phyloP scores from a whole-genome alignment of 2,888 invertebrate species.

The Campoletis raptor region DNA sequence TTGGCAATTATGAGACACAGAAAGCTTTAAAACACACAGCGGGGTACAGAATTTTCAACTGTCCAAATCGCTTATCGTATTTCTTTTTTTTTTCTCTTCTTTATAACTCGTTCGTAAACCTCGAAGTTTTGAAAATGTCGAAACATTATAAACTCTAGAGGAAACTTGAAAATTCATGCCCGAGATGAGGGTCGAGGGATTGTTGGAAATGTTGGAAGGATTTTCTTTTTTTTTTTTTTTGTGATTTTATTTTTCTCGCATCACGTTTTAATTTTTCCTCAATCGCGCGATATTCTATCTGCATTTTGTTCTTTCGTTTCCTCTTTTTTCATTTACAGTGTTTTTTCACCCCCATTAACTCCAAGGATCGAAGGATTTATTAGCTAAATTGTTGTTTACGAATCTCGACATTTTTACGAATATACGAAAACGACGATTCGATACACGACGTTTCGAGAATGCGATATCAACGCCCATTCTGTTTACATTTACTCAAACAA shows the following conservation, averaged over 20 bases:
- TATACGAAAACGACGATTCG: conserved; percentile 11
- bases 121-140: conserved; percentile 16
- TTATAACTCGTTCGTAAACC: not conserved
- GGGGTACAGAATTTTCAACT: conserved; percentile 65
- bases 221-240: conserved; percentile 1
- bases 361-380: conserved; percentile 18
- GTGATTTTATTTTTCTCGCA: not conserved
- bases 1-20: conserved; percentile 58
- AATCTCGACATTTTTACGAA: conserved; percentile 11
- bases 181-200: not conserved
- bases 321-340: not conserved
- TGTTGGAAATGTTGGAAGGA: not conserved
- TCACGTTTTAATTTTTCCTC: conserved; percentile 13
- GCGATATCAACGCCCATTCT: conserved; percentile 30
- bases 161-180: conserved; percentile 13
- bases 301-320: not conserved
- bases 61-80: conserved; percentile 51
- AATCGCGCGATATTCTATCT: conserved; percentile 23
- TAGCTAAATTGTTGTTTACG: conserved; percentile 18
- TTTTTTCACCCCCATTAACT: not conserved
- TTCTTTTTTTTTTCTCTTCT: conserved; percentile 21
- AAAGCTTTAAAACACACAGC: conserved; percentile 69
- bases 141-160: conserved; percentile 11
- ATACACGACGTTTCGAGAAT: conserved; percentile 28
- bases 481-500: conserved; percentile 9